Evolutionary conservation across 2,888 invertebrate species (phyloP).

Genomic region (Sphaerophoria rueppellii): DNA sequence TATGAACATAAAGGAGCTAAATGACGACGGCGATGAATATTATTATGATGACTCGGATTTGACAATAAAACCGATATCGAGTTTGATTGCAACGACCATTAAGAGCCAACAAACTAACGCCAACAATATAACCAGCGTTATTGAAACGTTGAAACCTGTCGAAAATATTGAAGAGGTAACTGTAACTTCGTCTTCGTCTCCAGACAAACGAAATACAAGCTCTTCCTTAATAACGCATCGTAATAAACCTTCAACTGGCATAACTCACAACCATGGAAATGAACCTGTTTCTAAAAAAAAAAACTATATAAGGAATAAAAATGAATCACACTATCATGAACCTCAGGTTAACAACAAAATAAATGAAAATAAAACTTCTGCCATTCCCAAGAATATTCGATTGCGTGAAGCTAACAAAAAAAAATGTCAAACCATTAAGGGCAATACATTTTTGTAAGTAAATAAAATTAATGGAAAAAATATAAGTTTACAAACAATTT

Average conservation of each 20-base stretch:
- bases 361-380: background rate
- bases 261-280: background rate
- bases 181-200: background rate
- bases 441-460: constrained; percentile 40
- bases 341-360: background rate
- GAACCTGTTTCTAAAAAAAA: constrained; percentile 38
- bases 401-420: constrained; percentile 6
- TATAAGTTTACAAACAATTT: background rate
- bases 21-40: constrained; percentile 78
- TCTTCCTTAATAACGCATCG: too few species aligned
- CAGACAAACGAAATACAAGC: background rate
- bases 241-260: too few species aligned
- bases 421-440: constrained; percentile 17
- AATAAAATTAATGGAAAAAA: background rate
- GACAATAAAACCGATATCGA: constrained; percentile 79
- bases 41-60: constrained; percentile 81
- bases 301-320: too few species aligned
- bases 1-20: constrained; percentile 75
- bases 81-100: constrained; percentile 56
- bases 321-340: background rate
- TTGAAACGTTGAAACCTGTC: background rate
- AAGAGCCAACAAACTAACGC: constrained; percentile 13
- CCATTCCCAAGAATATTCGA: background rate
- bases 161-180: background rate
- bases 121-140: constrained; percentile 7